Percentiles rank a stretch among this genome's conserved stretches.
These are phyloP conservation scores for Listrodromus nycthemerus DNA, from an alignment of 2,888 invertebrate genomes.

Conservation along the genomic window DNA sequence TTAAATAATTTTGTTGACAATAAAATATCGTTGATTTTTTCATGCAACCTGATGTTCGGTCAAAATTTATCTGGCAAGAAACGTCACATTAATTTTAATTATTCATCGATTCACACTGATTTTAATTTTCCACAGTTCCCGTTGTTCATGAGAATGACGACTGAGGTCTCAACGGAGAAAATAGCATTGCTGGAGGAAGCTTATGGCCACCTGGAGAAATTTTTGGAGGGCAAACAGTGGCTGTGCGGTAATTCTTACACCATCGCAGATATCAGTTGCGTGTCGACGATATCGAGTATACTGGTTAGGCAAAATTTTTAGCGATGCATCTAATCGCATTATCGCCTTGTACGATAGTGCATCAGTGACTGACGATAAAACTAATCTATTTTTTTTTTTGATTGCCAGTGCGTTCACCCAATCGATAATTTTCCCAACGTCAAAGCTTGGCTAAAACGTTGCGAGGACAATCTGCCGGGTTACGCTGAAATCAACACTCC, in stretches of 20 bases:
- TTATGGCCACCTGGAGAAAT: constrained; percentile 81
- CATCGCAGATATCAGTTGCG: constrained; percentile 75
- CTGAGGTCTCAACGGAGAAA: constrained; percentile 76
- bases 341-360: background rate
- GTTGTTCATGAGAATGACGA: constrained; percentile 79
- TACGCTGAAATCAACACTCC: constrained; percentile 70
- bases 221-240: constrained; percentile 78
- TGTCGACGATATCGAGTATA: constrained; percentile 54
- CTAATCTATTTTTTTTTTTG: constrained; percentile 10
- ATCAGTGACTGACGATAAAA: background rate
- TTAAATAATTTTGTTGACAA: too few relatives aligned
- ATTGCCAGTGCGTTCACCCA: constrained; percentile 64
- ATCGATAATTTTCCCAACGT: constrained; percentile 86
- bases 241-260: constrained; percentile 74
- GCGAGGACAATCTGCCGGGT: constrained; percentile 86
- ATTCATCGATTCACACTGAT: background rate
- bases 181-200: constrained; percentile 78
- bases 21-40: too few relatives aligned
- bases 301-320: constrained; percentile 63
- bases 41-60: too few relatives aligned
- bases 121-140: constrained; percentile 74
- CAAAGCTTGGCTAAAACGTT: constrained; percentile 87
- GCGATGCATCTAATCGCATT: background rate
- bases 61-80: background rate
- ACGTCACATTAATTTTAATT: background rate